Conservation (phyloP, 2,888 invertebrate species). For the Nematopogon swammerdamellus region DNA sequence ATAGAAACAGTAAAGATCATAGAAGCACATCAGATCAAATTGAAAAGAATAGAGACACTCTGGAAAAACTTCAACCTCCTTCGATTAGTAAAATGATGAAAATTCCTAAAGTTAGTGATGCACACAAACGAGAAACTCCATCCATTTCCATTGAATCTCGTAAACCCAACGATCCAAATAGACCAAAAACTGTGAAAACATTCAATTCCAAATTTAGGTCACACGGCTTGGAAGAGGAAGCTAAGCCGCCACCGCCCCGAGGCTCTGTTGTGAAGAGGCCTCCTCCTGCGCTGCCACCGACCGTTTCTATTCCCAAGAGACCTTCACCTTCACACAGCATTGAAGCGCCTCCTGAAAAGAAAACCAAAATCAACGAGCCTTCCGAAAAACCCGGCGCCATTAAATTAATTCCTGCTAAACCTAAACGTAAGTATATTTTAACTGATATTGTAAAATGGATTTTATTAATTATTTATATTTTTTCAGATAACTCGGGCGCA, state of each 20-base stretch:
- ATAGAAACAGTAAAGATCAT: slow-evolving; percentile 22
- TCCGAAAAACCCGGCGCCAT: slow-evolving; percentile 76
- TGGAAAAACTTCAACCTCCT: slow-evolving; percentile 64
- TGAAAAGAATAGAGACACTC: slow-evolving; percentile 56
- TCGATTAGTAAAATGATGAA: slow-evolving; percentile 72
- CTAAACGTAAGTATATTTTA: slow-evolving; percentile 79
- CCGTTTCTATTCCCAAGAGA: slow-evolving; percentile 40
- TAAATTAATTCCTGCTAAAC: slow-evolving; percentile 84
- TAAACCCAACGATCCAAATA: slow-evolving; percentile 63
- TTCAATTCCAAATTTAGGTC: slow-evolving; percentile 90
- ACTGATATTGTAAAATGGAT: slow-evolving; percentile 13
- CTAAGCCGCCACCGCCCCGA: slow-evolving; percentile 80
- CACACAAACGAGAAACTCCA: slow-evolving; percentile 61
- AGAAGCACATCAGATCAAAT: slow-evolving; percentile 24
- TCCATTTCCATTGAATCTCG: slow-evolving; percentile 81
- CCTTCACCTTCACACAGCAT: slow-evolving; percentile 42
- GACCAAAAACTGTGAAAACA: slow-evolving; percentile 89
- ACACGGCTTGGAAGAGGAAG: slow-evolving; percentile 85
- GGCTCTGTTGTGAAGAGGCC: slow-evolving; percentile 62
- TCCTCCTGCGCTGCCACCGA: slow-evolving; percentile 41
- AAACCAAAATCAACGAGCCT: slow-evolving; percentile 60
- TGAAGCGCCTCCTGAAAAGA: slow-evolving; percentile 71
- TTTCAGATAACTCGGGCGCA: slow-evolving; percentile 31
- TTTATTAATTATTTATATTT: slow-evolving; percentile 35
- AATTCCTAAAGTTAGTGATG: slow-evolving; percentile 69